Conservation (phyloP, 2,113 vertebrate genomes). For the Grus americana region DNA sequence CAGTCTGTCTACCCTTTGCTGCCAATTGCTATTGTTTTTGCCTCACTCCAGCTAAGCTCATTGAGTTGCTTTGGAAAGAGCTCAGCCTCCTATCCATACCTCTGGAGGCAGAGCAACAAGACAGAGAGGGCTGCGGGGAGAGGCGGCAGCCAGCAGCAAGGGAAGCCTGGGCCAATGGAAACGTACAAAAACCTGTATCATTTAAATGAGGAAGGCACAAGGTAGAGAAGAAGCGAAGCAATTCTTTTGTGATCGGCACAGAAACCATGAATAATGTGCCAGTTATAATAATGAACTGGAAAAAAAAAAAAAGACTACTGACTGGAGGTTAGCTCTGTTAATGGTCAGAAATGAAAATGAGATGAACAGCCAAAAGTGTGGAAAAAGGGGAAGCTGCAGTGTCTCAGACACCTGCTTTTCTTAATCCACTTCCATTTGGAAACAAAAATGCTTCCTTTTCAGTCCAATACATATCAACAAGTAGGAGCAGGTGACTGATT, state of each 20-base stretch:
- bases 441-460: neutral
- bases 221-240: neutral
- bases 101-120: conserved; percentile 7
- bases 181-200: neutral
- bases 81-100: neutral
- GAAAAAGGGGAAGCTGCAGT: neutral
- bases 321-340: conserved; percentile 9
- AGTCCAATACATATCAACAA: neutral
- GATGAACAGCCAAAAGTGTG: neutral
- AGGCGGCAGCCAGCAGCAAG: neutral
- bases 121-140: neutral
- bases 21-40: neutral
- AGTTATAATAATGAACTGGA: neutral
- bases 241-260: neutral
- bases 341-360: neutral
- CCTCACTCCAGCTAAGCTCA: neutral
- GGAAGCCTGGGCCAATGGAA: neutral
- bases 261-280: neutral
- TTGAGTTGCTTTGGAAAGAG: conserved; percentile 16
- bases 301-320: neutral
- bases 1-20: neutral
- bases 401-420: conserved; percentile 17
- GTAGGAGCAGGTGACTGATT: neutral
- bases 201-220: neutral
- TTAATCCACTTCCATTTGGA: neutral